Evolutionary conservation across 2,797 vertebrate species (phyloP).

Genomic region (Brachyrhaphis roseni): DNA sequence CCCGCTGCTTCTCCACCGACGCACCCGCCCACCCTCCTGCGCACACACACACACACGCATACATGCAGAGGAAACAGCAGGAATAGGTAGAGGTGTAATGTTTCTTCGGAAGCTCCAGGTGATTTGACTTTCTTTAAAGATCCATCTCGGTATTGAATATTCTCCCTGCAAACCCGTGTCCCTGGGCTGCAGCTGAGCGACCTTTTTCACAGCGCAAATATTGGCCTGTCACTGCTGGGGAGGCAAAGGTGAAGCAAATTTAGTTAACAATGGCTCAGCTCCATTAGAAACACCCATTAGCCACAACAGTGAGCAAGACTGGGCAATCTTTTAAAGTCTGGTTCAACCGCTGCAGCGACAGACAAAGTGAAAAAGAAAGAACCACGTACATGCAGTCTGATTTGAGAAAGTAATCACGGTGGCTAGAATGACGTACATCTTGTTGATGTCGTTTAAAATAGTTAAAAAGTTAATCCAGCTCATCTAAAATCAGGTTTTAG

Average conservation of each 20-base stretch:
- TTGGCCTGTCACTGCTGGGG: background rate
- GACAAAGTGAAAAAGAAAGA: background rate
- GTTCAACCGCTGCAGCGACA: background rate
- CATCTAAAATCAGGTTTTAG: background rate
- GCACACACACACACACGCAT: slow-evolving; percentile 4
- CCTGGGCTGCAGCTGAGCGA: background rate
- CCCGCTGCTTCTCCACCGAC: slow-evolving; percentile 45
- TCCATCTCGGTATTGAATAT: background rate
- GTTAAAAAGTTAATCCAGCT: background rate
- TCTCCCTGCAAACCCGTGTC: background rate
- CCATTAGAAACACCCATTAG: background rate
- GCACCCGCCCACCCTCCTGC: slow-evolving; percentile 38
- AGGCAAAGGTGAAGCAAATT: background rate
- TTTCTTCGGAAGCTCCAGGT: slow-evolving; percentile 21
- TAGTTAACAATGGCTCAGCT: background rate
- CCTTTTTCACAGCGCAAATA: background rate
- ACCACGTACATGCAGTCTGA: background rate
- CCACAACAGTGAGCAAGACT: background rate
- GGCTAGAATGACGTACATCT: background rate
- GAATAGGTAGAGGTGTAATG: slow-evolving; percentile 29
- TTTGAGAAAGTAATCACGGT: background rate
- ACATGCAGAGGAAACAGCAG: slow-evolving; percentile 1
- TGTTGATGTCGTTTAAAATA: background rate
- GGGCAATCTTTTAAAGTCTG: background rate
- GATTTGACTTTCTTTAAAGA: slow-evolving; percentile 5